Base-by-base conservation (phyloP, 2,113 vertebrate species). In the Tretioscincus oriximinensis region DNA sequence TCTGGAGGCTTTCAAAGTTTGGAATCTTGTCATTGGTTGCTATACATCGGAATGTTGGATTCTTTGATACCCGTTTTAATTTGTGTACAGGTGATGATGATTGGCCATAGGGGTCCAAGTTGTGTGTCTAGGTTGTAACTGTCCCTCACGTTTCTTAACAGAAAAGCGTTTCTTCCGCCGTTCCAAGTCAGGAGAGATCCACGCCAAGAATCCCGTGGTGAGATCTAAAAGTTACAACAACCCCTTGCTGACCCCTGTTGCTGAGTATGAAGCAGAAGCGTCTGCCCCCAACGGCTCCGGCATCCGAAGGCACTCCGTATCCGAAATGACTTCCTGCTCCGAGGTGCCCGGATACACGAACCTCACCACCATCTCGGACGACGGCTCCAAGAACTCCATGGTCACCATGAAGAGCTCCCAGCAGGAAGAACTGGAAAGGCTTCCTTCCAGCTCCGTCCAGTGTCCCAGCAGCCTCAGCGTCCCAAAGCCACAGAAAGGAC, bases 141-240 rank as follows among this genome's bases (percentile, higher is more conserved):
- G 66, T 77, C 12, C 0, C 83, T 16, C 88, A 21, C 87, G 54
- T 86, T 24, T 82, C 0, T 88, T 89, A n/a, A 1, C 94, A 99
- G 98, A 99, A 90, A 98, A 97, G 81, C 93, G 95, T 1, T 89
- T 96, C 65, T 95, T 95, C 79, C 93, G 94, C 5, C 95, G 95
- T 9, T 93, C 95, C 4, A 97, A 94, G 78, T 89, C 95, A 0
- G 92, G 92, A 1, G 95, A 95, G 9, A 31, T 93, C 64, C 89
- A 96, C 0, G 86, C 93, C 54, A 99, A 98, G 93, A 98, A 97
- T 87, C 97, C 94, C 0, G 98, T 99, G 85, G 96, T 99, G 24
- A 96, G 97, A 1, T 99, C 98, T 0, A 97, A 98, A 92, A 99
- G 97, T 94, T 99, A 99, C 95, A 99, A 99, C 89, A 95, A 97